Conservation (phyloP, 2,888 invertebrate species). For the Ichneumoninae sp. region DNA sequence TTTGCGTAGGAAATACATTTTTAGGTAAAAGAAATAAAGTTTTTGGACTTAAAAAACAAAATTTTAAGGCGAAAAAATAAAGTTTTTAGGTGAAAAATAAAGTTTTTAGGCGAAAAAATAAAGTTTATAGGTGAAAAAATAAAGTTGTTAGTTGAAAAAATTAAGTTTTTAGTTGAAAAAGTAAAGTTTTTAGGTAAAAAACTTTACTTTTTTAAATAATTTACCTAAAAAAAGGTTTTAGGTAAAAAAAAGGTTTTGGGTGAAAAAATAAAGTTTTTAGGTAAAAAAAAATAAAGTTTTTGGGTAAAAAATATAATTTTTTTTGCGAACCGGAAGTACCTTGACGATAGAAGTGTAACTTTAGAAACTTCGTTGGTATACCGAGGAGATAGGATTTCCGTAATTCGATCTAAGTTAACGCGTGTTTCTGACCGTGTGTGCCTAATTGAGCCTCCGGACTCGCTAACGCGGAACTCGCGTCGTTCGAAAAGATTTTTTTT, state of each 20-base stretch:
- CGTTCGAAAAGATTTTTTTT: conserved; percentile 14
- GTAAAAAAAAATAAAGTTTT: neutral
- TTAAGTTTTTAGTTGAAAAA: neutral
- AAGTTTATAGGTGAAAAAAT: no score
- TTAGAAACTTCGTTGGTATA: neutral
- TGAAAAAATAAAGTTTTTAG: neutral
- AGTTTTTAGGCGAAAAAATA: no score
- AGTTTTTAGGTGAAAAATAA: neutral
- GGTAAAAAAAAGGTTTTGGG: no score
- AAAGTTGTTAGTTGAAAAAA: no score
- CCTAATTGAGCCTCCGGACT: conserved; percentile 47
- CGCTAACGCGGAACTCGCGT: conserved; percentile 47
- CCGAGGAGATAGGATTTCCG: conserved; percentile 5
- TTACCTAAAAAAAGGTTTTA: no score
- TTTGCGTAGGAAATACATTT: neutral
- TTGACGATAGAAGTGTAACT: neutral
- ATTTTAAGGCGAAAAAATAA: neutral
- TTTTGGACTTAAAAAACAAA: neutral
- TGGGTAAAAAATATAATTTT: neutral
- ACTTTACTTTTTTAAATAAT: no score
- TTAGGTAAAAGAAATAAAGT: conserved; percentile 14
- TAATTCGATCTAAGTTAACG: conserved; percentile 23
- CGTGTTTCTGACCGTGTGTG: conserved; percentile 42
- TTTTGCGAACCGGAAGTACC: neutral
- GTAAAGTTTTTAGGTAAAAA: neutral